Evolutionary conservation across 2,797 vertebrate species (phyloP).

Genomic region (Coranthus polyacanthus): DNA sequence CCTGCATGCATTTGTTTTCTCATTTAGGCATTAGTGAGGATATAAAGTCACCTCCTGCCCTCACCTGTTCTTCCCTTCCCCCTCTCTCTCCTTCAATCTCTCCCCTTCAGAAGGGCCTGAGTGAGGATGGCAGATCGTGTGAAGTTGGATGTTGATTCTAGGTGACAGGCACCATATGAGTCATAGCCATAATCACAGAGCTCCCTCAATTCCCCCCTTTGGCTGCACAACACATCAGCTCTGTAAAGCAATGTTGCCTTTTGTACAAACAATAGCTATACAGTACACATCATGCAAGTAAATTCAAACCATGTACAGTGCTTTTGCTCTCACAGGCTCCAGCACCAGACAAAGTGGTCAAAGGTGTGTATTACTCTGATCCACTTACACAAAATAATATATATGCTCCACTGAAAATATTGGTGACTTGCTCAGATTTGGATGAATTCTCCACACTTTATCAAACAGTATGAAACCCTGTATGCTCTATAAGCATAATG

Average conservation of each 20-base stretch:
- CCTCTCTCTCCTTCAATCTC: slow-evolving; percentile 24
- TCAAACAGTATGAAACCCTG: neutral
- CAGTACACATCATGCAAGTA: slow-evolving; percentile 20
- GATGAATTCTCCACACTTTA: neutral
- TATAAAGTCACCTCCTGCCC: slow-evolving; percentile 30
- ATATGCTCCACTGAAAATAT: neutral
- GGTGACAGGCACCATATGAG: slow-evolving; percentile 81
- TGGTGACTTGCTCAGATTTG: neutral
- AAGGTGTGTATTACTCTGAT: neutral
- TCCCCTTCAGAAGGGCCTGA: slow-evolving; percentile 39
- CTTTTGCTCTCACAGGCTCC: neutral
- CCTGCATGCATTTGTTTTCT: slow-evolving; percentile 16
- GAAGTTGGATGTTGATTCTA: slow-evolving; percentile 80
- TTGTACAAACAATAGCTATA: slow-evolving; percentile 30
- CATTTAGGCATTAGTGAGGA: slow-evolving; percentile 33
- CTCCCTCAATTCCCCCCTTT: slow-evolving; percentile 43
- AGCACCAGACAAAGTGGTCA: neutral
- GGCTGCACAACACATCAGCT: slow-evolving; percentile 44
- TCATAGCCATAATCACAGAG: slow-evolving; percentile 79
- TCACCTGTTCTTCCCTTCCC: slow-evolving; percentile 8
- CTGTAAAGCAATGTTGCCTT: slow-evolving; percentile 41
- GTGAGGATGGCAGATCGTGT: slow-evolving; percentile 63
- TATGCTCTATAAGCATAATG: neutral
- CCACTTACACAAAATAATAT: neutral
- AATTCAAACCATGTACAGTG: neutral